Percentiles rank a stretch among this genome's conserved stretches.
phyloP scores from a whole-genome alignment of 1,140 invertebrate species.

The Radopholus similis region DNA sequence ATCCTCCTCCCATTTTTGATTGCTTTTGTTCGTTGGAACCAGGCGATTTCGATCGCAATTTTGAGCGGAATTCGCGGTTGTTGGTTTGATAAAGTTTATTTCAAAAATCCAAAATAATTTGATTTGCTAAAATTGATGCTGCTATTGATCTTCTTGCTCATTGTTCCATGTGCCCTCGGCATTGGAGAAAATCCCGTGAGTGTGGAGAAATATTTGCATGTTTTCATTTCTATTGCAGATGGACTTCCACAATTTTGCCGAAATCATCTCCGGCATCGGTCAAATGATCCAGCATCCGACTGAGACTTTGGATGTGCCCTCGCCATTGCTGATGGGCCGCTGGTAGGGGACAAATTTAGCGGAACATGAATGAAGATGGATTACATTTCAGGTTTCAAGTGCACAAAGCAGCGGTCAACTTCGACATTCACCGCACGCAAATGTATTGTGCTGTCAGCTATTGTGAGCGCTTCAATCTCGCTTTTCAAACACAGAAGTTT shows the following conservation, averaged over 20 bases:
- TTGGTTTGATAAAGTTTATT: too few species aligned
- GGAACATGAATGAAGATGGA: neutral
- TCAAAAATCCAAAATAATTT: too few species aligned
- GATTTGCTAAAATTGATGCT: too few species aligned
- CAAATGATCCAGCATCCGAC: constrained; percentile 57
- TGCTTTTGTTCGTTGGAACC: too few species aligned
- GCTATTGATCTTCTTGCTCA: too few species aligned
- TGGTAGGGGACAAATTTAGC: constrained; percentile 28
- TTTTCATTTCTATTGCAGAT: constrained; percentile 44
- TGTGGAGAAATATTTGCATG: neutral
- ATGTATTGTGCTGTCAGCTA: constrained; percentile 60
- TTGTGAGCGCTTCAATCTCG: constrained; percentile 43
- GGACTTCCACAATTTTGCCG: constrained; percentile 58
- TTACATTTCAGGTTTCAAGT: constrained; percentile 44
- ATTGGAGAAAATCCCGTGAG: constrained; percentile 58
- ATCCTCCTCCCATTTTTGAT: too few species aligned
- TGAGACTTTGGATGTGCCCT: constrained; percentile 57
- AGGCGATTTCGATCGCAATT: too few species aligned
- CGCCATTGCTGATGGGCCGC: constrained; percentile 53
- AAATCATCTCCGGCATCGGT: constrained; percentile 54
- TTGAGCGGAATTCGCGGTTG: too few species aligned
- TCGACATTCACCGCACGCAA: constrained; percentile 57
- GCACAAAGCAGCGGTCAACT: constrained; percentile 60
- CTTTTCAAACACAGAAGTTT: too few species aligned
- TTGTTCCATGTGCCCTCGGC: too few species aligned